Evolutionary conservation across 2,888 invertebrate species (phyloP).

Genomic region (Drosophila mulleri): DNA sequence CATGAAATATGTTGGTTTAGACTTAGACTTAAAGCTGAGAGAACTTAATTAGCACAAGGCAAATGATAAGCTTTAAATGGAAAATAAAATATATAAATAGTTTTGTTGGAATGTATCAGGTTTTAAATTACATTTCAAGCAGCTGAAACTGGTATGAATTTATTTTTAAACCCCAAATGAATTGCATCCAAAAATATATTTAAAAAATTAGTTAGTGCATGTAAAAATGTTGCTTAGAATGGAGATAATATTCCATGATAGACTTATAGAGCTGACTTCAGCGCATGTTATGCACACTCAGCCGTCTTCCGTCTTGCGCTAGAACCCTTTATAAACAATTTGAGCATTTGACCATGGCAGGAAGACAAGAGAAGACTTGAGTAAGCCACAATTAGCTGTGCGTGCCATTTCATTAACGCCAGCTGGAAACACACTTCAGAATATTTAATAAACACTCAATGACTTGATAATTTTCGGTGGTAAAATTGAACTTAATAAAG

Average conservation of each 20-base stretch:
- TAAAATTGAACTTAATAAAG: constrained; percentile 75
- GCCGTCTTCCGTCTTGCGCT: not conserved
- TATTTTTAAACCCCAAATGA: no score
- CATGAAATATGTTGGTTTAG: not conserved
- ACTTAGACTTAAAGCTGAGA: not conserved
- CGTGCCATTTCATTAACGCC: constrained; percentile 22
- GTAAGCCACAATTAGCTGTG: constrained; percentile 15
- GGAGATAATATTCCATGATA: not conserved
- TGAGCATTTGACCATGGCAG: not conserved
- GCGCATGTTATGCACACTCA: not conserved
- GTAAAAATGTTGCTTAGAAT: no score
- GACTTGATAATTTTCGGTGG: constrained; percentile 79
- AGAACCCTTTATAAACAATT: not conserved
- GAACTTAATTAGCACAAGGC: no score
- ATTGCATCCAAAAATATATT: no score
- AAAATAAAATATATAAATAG: no score
- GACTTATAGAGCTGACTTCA: not conserved
- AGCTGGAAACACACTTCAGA: constrained; percentile 34
- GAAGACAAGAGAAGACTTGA: not conserved
- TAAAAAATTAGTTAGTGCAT: no score
- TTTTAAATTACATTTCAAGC: no score
- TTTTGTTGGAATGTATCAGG: no score
- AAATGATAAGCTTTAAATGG: no score
- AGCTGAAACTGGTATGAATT: no score
- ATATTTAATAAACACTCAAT: constrained; percentile 77